These are phyloP conservation scores for Dorcus hopei DNA, from an alignment of 2,888 invertebrate genomes.

Conservation along the genomic window DNA sequence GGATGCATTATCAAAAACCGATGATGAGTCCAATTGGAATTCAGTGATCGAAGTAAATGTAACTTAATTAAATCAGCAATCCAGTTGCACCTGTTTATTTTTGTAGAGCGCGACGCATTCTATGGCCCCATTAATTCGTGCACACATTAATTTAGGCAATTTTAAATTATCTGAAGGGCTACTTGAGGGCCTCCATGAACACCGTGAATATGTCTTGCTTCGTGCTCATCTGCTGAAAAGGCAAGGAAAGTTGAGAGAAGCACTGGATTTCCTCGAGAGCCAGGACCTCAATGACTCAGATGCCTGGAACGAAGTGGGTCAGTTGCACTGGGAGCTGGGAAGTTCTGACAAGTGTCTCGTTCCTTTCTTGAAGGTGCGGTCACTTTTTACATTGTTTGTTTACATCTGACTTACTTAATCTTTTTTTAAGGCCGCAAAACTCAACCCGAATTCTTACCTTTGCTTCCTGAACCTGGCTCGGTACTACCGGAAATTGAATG, in stretches of 20 bases:
- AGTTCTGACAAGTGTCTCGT: constrained; percentile 61
- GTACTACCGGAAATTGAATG: constrained; percentile 64
- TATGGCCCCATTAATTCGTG: constrained; percentile 34
- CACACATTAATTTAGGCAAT: constrained; percentile 47
- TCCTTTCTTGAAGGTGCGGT: constrained; percentile 58
- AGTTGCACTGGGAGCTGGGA: constrained; percentile 58
- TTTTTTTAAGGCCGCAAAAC: constrained; percentile 57
- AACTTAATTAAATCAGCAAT: neutral
- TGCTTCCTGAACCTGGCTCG: constrained; percentile 75
- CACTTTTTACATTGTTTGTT: constrained; percentile 4
- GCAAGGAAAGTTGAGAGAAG: constrained; percentile 54
- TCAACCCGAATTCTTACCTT: constrained; percentile 69
- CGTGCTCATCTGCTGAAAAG: constrained; percentile 54
- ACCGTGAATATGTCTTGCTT: constrained; percentile 45
- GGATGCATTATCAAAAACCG: constrained; percentile 48
- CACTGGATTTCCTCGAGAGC: constrained; percentile 51
- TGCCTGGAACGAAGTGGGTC: constrained; percentile 59
- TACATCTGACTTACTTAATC: constrained; percentile 4
- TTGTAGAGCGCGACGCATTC: neutral
- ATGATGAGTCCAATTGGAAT: constrained; percentile 51
- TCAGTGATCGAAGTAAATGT: constrained; percentile 43
- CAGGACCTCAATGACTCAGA: constrained; percentile 50
- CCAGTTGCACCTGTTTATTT: neutral
- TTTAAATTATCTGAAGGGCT: constrained; percentile 35
- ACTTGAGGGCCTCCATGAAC: constrained; percentile 36